Evolutionary conservation across 2,888 invertebrate species (phyloP).

Genomic region (Gibbula magus): DNA sequence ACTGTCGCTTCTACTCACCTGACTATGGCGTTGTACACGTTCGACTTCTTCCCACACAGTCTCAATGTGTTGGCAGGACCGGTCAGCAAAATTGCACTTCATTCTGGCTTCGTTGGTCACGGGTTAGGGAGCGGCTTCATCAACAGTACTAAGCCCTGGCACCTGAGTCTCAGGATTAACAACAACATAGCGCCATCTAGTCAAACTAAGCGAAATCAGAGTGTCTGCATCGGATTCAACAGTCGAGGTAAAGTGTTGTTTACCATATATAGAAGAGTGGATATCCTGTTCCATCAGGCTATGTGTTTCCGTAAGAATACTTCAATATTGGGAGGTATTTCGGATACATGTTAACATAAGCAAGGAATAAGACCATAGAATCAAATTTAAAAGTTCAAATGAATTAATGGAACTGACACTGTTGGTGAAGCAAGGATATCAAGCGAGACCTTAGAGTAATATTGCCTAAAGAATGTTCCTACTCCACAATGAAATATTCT

Average conservation of each 20-base stretch:
- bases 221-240: constrained; percentile 2
- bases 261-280: too few relatives aligned
- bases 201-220: background rate
- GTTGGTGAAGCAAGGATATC: too few relatives aligned
- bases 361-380: too few relatives aligned
- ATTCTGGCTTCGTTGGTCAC: background rate
- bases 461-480: too few relatives aligned
- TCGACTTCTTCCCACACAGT: background rate
- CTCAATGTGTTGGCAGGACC: background rate
- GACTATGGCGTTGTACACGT: background rate
- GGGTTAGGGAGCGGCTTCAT: background rate
- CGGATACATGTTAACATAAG: too few relatives aligned
- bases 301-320: too few relatives aligned
- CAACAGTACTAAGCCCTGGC: background rate
- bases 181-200: background rate
- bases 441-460: too few relatives aligned
- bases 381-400: too few relatives aligned
- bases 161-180: background rate
- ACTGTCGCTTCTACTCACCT: background rate
- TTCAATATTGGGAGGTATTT: too few relatives aligned
- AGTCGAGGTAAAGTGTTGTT: background rate
- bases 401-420: too few relatives aligned
- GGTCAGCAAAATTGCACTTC: background rate
- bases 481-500: too few relatives aligned
- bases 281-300: too few relatives aligned